Percentiles rank a stretch among this genome's conserved stretches.
Conservation (phyloP, 1,140 invertebrate species). For the Drosophila baimaii region DNA sequence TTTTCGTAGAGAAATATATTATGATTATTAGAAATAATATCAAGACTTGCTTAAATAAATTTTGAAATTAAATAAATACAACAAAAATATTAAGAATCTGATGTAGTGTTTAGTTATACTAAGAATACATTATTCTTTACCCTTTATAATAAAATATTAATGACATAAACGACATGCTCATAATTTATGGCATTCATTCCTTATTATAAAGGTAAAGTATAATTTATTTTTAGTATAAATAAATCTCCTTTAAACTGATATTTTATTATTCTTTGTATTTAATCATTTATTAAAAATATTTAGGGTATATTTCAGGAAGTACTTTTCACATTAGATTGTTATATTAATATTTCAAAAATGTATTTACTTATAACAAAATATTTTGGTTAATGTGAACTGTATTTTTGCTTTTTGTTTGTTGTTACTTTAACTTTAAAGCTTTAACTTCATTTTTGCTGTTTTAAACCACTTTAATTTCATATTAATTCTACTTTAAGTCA, state of each 20-base stretch:
- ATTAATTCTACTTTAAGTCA: neutral
- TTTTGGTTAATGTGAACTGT: neutral
- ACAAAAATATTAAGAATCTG: neutral
- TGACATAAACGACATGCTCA: neutral
- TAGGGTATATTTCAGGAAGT: neutral
- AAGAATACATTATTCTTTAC: no score
- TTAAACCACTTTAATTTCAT: no score
- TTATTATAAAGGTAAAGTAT: neutral
- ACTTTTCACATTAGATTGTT: no score
- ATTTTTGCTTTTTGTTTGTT: fast-evolving
- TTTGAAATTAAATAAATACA: neutral
- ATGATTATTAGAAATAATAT: no score
- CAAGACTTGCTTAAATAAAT: neutral
- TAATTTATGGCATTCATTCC: neutral
- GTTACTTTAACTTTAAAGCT: neutral
- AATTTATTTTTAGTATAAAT: no score
- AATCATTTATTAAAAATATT: neutral
- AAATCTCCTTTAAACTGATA: neutral
- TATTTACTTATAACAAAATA: neutral
- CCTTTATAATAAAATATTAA: no score
- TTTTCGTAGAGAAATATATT: neutral
- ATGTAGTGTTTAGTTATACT: no score
- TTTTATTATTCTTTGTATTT: neutral
- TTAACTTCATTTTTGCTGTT: neutral
- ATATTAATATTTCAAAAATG: no score